A percentile compares a stretch with the other conserved stretches of the same genome.
phyloP scores from a whole-genome alignment of 2,797 vertebrate genomes.

The Spheniscus humboldti region DNA sequence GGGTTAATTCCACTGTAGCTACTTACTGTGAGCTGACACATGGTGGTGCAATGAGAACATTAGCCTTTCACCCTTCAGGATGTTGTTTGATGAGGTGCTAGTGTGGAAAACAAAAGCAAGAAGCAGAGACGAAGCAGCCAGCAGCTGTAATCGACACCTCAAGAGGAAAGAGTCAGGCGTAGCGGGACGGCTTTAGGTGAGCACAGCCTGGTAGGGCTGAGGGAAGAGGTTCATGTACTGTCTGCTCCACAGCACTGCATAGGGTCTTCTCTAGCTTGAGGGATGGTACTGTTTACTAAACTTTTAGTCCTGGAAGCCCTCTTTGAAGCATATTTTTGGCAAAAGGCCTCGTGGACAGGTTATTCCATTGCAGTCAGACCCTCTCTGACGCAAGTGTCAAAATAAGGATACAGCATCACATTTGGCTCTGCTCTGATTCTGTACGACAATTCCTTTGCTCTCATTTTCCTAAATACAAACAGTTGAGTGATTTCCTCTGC shows the following conservation, averaged over 20 bases:
- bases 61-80: not conserved
- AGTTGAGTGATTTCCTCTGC: not conserved
- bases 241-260: not conserved
- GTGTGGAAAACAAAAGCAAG: not conserved
- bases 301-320: not conserved
- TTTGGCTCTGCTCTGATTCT: not conserved
- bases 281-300: not conserved
- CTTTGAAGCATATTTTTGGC: fast-evolving
- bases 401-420: too few relatives aligned
- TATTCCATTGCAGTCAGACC: not conserved
- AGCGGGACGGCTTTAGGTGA: fast-evolving
- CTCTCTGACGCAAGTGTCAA: too few relatives aligned
- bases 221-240: fast-evolving
- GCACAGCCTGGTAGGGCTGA: not conserved
- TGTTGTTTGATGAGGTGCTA: not conserved
- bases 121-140: not conserved
- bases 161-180: not conserved
- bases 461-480: not conserved
- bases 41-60: not conserved
- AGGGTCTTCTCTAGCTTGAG: not conserved
- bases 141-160: not conserved
- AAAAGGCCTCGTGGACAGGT: not conserved
- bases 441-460: not conserved
- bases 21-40: not conserved
- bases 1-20: not conserved